These are phyloP conservation scores for Lypha dubia DNA, from an alignment of 2,888 invertebrate genomes.

Conservation along the genomic window DNA sequence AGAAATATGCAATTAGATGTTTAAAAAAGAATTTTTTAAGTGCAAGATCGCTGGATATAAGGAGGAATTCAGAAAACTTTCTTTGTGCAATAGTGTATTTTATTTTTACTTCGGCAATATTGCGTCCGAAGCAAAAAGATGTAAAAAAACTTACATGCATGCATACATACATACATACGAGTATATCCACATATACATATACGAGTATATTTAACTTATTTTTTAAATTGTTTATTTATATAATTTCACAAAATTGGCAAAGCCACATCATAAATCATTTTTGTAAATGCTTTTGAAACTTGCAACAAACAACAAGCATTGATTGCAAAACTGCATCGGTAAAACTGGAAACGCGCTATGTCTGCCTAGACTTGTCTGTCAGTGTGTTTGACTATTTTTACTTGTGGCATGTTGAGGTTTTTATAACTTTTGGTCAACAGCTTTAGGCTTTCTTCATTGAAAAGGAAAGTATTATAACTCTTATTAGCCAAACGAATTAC, in stretches of 20 bases:
- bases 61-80: too few species aligned
- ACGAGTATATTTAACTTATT: not conserved
- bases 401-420: not conserved
- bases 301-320: slow-evolving; percentile 54
- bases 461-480: slow-evolving; percentile 67
- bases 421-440: slow-evolving; percentile 31
- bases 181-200: not conserved
- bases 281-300: slow-evolving; percentile 57
- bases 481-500: slow-evolving; percentile 26
- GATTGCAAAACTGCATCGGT: slow-evolving; percentile 8
- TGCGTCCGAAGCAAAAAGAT: not conserved
- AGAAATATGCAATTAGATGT: too few species aligned
- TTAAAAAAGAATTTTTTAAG: too few species aligned
- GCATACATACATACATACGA: slow-evolving; percentile 8
- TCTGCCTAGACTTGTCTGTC: slow-evolving; percentile 15
- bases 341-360: slow-evolving; percentile 51
- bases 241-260: slow-evolving; percentile 52
- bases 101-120: too few species aligned
- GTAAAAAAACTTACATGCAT: too few species aligned
- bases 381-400: not conserved
- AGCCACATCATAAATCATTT: slow-evolving; percentile 61
- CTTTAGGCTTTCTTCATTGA: slow-evolving; percentile 58
- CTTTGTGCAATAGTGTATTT: too few species aligned
- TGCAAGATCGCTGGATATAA: too few species aligned
- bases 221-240: slow-evolving; percentile 48